Conservation (phyloP, 2,888 invertebrate species). For the Synanthedon formicaeformis region DNA sequence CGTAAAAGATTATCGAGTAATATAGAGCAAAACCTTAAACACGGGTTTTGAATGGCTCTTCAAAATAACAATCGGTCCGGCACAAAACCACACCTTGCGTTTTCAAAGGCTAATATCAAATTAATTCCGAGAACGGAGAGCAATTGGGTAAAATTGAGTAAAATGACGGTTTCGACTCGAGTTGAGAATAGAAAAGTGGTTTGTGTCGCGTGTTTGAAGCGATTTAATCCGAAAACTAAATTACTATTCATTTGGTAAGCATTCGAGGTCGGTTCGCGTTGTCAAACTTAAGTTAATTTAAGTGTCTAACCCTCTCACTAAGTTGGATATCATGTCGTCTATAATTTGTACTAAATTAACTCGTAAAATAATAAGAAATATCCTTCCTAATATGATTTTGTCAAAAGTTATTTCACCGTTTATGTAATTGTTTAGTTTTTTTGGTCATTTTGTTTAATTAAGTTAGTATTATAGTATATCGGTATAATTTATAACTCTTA, state of each 20-base stretch:
- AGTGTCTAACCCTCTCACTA: constrained; percentile 21
- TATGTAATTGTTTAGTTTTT: too few species aligned
- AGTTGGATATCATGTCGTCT: constrained; percentile 6
- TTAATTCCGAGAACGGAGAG: constrained; percentile 67
- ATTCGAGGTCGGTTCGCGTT: constrained; percentile 51
- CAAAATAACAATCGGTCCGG: constrained; percentile 56
- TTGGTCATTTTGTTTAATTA: too few species aligned
- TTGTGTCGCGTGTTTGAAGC: constrained; percentile 67
- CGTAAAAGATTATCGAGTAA: constrained; percentile 42
- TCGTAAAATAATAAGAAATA: too few species aligned
- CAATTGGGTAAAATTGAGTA: constrained; percentile 70
- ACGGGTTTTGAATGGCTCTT: constrained; percentile 58
- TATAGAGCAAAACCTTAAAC: constrained; percentile 50
- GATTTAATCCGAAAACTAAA: constrained; percentile 68
- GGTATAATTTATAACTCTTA: too few species aligned
- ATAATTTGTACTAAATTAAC: too few species aligned
- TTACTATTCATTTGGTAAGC: constrained; percentile 68
- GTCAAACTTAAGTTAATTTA: constrained; percentile 57
- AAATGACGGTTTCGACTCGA: constrained; percentile 65
- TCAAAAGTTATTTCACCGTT: too few species aligned
- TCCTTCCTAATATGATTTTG: too few species aligned
- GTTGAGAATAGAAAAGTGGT: constrained; percentile 67
- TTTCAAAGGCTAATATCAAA: constrained; percentile 69
- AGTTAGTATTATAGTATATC: too few species aligned
- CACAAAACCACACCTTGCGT: constrained; percentile 66